phyloP scores from a whole-genome alignment of 2,797 vertebrate species.

The Selene dorsalis region DNA sequence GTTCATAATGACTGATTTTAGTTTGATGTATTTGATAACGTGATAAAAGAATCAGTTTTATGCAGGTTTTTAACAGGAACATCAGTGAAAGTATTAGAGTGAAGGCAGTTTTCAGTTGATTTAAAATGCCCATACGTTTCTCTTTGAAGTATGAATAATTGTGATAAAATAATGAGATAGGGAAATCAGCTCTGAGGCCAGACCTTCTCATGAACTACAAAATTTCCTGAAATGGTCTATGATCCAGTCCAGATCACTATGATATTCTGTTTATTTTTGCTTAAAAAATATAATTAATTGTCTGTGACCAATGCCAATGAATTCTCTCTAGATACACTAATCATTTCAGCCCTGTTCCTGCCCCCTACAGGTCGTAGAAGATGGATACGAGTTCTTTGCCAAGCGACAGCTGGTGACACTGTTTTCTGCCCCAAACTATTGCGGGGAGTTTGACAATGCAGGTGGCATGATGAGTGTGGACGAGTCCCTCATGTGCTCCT shows the following conservation, averaged over 20 bases:
- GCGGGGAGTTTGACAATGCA: conserved; percentile 95
- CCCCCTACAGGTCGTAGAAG: conserved; percentile 90
- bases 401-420: conserved; percentile 94
- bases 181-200: too few species aligned
- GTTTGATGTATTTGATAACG: not conserved
- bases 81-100: not conserved
- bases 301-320: not conserved
- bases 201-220: too few species aligned
- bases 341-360: not conserved
- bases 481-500: conserved; percentile 96
- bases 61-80: not conserved
- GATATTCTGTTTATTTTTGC: too few species aligned
- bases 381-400: conserved; percentile 96
- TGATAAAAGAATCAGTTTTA: not conserved
- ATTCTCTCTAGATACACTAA: not conserved
- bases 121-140: not conserved
- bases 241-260: too few species aligned
- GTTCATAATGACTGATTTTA: not conserved
- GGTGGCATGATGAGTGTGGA: conserved; percentile 98
- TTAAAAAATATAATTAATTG: not conserved
- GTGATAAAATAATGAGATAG: too few species aligned
- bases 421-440: conserved; percentile 95
- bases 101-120: not conserved
- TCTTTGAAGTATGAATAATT: not conserved
- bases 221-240: too few species aligned